phyloP scores from a whole-genome alignment of 2,888 invertebrate species.

The Amphiduros pacificus region DNA sequence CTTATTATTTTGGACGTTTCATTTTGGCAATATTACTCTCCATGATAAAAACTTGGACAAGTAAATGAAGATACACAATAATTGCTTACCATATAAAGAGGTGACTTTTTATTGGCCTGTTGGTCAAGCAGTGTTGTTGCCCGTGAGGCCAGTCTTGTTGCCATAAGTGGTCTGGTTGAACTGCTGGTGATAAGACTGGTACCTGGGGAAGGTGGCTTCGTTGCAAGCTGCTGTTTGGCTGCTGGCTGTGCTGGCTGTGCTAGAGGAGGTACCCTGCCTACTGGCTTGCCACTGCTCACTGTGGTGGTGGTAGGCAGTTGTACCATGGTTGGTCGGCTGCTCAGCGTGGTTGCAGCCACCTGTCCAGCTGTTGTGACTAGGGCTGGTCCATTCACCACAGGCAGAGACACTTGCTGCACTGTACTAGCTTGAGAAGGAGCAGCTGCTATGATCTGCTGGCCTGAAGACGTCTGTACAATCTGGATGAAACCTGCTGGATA shows the following conservation, averaged over 20 bases:
- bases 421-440: slow-evolving; percentile 11
- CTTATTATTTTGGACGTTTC: no score
- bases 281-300: slow-evolving; percentile 37
- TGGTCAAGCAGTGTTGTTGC: neutral
- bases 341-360: slow-evolving; percentile 26
- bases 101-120: slow-evolving; percentile 30
- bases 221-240: no score
- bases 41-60: no score
- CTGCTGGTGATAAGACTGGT: neutral
- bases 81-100: slow-evolving; percentile 44
- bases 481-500: slow-evolving; percentile 64
- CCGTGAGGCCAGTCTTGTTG: neutral
- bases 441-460: slow-evolving; percentile 66
- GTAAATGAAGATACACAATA: no score
- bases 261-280: slow-evolving; percentile 54
- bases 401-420: slow-evolving; percentile 64
- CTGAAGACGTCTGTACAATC: slow-evolving; percentile 72
- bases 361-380: slow-evolving; percentile 46
- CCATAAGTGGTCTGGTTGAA: neutral
- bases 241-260: slow-evolving; percentile 17
- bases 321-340: slow-evolving; percentile 35
- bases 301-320: slow-evolving; percentile 20
- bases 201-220: neutral
- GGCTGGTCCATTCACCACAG: no score
- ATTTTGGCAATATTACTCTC: no score